Conservation (phyloP, 2,888 invertebrate genomes). For the Pheosia gnoma region DNA sequence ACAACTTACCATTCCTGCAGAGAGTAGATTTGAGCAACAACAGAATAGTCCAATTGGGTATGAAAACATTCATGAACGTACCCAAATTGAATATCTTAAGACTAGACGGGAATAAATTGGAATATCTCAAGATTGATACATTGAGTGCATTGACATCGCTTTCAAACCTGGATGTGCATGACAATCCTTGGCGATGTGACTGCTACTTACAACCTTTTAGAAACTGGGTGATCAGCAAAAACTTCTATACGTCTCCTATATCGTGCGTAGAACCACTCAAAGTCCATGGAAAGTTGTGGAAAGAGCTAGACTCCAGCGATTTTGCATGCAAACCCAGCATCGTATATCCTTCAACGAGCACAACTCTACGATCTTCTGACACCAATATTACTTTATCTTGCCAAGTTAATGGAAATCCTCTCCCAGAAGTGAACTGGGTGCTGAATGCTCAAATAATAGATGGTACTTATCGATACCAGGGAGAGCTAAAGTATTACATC, state of each 20-base stretch:
- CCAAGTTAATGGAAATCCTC: slow-evolving; percentile 89
- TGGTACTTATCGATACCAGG: slow-evolving; percentile 76
- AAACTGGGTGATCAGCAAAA: slow-evolving; percentile 89
- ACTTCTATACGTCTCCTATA: slow-evolving; percentile 90
- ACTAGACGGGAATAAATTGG: slow-evolving; percentile 90
- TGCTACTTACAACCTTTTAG: slow-evolving; percentile 92
- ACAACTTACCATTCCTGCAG: slow-evolving; percentile 88
- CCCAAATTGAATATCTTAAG: slow-evolving; percentile 87
- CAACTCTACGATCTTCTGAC: slow-evolving; percentile 85
- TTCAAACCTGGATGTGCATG: slow-evolving; percentile 89
- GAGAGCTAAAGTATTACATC: slow-evolving; percentile 77
- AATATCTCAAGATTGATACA: slow-evolving; percentile 86
- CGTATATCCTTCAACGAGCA: slow-evolving; percentile 84
- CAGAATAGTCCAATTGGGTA: slow-evolving; percentile 86
- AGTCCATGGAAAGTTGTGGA: slow-evolving; percentile 89
- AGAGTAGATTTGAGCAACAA: slow-evolving; percentile 91
- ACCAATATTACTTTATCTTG: slow-evolving; percentile 89
- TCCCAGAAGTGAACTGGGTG: slow-evolving; percentile 90
- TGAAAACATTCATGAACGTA: slow-evolving; percentile 88
- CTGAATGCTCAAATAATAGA: slow-evolving; percentile 86
- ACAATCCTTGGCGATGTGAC: slow-evolving; percentile 95
- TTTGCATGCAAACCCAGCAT: slow-evolving; percentile 94
- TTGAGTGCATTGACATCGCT: slow-evolving; percentile 87
- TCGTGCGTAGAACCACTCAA: slow-evolving; percentile 88
- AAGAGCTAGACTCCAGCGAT: slow-evolving; percentile 86